Base-by-base conservation (phyloP, 2,888 invertebrate genomes). In the Andrena minutula region DNA sequence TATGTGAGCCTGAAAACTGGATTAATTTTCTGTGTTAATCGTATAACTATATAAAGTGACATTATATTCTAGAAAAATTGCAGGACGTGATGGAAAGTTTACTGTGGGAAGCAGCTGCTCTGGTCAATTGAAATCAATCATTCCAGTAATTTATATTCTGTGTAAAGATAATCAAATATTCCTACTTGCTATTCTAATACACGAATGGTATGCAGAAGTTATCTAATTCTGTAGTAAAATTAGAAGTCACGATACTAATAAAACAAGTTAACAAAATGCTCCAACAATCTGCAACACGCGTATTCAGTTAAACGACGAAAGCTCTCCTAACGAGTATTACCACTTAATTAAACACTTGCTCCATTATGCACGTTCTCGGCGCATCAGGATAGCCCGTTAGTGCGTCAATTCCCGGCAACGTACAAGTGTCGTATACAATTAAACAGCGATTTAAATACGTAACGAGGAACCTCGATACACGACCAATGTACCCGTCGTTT, bases 291-390 rank as follows among this genome's bases (percentile, higher is more conserved):
- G 16, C 26, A 0, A 47, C 10, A 10, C 16, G 12, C 8, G 30
- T 47, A 47, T 47, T 35, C 30, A 32, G 23, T 23, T 56, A 56
- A 8, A 16, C 63, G 8, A 10, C 35, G 2, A 26, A 64, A 56
- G 30, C 26, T 41, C 23, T 66, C 41, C 47, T 53, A 66, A 51
- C 61, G 2, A 41, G 41, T 63, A 32, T 8, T 3, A 26, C 35
- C 10, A 53, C 32, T 79, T 79, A 69, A 79, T 79, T 79, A 77
- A 77, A 79, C 64, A 56, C 28, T 28, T 49, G 69, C 58, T 70
- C n/a, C 56, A 63, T 58, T 79, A 70, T 75, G 69, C 53, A 32
- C 47, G 53, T 53, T 78, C 61, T 75, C 60, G 23, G 20, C 41
- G 61, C 49, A 56, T 26, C 47, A 7, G 58, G 51, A 61, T 75